These are phyloP conservation scores for Bovichtus variegatus DNA, from an alignment of 2,797 vertebrate species.

Conservation along the genomic window DNA sequence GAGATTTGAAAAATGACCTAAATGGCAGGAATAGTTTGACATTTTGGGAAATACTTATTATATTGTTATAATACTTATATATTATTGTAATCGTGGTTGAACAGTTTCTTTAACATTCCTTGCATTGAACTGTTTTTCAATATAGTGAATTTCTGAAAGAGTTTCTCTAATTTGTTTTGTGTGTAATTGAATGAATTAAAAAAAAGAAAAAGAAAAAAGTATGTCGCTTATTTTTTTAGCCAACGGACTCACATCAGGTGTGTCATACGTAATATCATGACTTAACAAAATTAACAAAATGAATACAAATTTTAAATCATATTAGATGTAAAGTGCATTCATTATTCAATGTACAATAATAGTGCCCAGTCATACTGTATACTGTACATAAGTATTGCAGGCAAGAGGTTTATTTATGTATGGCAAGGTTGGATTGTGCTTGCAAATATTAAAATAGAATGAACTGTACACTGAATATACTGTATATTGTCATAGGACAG, in stretches of 20 bases:
- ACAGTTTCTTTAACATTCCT: neutral
- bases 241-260: neutral
- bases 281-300: neutral
- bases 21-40: neutral
- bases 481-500: neutral
- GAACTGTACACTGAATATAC: neutral
- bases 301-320: neutral
- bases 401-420: neutral
- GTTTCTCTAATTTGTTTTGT: neutral
- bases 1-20: neutral
- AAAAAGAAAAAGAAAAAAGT: no score
- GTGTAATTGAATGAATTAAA: neutral
- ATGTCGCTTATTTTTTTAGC: neutral
- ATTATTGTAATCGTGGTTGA: no score
- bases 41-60: conserved; percentile 2
- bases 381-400: neutral
- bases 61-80: no score
- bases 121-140: neutral
- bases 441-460: neutral
- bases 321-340: neutral
- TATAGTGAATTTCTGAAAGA: neutral
- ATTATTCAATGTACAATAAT: neutral
- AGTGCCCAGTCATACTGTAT: neutral
- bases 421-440: neutral
- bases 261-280: neutral